Evolutionary conservation across 2,113 vertebrate genomes (phyloP), one percentile per base, ranked within the genome.

Genomic region (Ceratotherium simum): DNA sequence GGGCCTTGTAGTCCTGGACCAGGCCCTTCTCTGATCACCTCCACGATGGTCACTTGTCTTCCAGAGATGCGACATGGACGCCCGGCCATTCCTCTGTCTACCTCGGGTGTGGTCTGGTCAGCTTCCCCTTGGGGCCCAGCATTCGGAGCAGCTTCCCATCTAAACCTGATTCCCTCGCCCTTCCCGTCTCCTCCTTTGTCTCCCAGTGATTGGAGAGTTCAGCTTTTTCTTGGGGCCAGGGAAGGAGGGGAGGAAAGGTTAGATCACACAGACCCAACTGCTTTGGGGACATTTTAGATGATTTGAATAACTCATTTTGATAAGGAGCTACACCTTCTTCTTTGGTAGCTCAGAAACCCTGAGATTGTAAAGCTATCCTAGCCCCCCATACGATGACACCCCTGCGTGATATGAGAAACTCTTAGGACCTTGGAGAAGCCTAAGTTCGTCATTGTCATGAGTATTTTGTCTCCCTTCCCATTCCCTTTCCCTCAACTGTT

Each of bases 81-180:
- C 46, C n/a, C 14, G 21, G 23, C n/a, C 14, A 4, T 21, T 23
- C 39, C 51, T 80, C 54, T 62, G 11, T 14, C 73, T 36, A 17
- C 48, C 36, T 11, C 48, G 73, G 20, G 8, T 16, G 0, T 14
- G 0, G 31, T 8, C 25, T 2, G 13, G 12, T 18, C 58, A 23
- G 72, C 82, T 20, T 62, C 17, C 9, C 0, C 0, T 21, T 17
- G 13, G n/a, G 72, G 54, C 27, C n/a, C 39, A 3, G 11, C 2
- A 29, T 11, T 46, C 29, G 23, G 42, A 58, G 27, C 14, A 42
- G 11, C 27, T 18, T 29, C 3, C 78, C 23, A 14, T 56, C 73
- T 3, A 3, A 27, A 70, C 51, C 33, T 21, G 21, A 36, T 0
- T 20, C 25, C 23, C 13, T 33, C 3, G 3, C 39, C 36, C 2